Conservation (phyloP, 1,140 invertebrate genomes). For the Habropoda laboriosa region DNA sequence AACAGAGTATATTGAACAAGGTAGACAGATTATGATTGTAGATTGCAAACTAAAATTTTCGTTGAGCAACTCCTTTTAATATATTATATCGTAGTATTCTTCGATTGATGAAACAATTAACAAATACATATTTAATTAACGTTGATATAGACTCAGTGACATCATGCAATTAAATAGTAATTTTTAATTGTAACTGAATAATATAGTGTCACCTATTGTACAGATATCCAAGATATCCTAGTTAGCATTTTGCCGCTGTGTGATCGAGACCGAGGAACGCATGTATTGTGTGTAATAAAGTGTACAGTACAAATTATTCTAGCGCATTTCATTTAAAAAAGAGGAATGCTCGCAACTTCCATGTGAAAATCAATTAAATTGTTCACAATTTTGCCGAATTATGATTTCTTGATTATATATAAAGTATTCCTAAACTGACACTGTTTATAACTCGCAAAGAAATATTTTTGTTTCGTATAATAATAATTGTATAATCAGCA, state of each 20-base stretch:
- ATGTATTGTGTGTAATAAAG: conserved; percentile 51
- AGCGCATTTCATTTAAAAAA: conserved; percentile 20
- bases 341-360: conserved; percentile 16
- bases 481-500: not conserved
- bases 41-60: conserved; percentile 27
- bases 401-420: conserved; percentile 7
- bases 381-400: not conserved
- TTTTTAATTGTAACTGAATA: conserved; percentile 29
- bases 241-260: conserved; percentile 36
- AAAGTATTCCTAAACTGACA: not conserved
- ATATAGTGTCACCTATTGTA: conserved; percentile 21
- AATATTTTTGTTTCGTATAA: not conserved
- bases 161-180: conserved; percentile 31
- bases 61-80: conserved; percentile 27
- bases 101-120: conserved; percentile 26
- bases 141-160: conserved; percentile 34
- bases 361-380: conserved; percentile 8
- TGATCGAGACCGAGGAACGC: conserved; percentile 13
- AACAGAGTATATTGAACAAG: conserved; percentile 19
- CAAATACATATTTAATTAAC: conserved; percentile 36
- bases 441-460: conserved; percentile 2
- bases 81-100: conserved; percentile 13
- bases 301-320: conserved; percentile 58
- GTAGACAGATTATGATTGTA: conserved; percentile 29
- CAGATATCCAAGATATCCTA: conserved; percentile 35